A percentile compares a stretch with the other conserved stretches of the same genome.
Evolutionary conservation across 2,113 vertebrate genomes (phyloP).

Genomic region (Sylvietta virens): DNA sequence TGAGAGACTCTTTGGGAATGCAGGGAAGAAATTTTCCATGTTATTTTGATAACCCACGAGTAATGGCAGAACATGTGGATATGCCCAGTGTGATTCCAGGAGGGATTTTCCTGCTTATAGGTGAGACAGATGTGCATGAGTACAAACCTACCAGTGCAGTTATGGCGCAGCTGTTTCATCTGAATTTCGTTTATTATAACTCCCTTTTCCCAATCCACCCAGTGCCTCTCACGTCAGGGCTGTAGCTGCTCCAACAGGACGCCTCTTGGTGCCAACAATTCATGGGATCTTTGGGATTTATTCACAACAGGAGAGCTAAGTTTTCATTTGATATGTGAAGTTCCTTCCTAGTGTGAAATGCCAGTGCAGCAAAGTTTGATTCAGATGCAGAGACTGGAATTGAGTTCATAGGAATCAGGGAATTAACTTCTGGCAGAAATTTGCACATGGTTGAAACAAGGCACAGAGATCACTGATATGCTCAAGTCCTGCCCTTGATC

Average conservation of each 20-base stretch:
- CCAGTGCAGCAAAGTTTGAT: background rate
- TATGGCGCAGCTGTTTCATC: background rate
- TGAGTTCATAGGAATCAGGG: background rate
- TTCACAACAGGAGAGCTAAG: background rate
- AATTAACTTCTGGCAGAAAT: constrained; percentile 4
- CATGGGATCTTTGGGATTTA: background rate
- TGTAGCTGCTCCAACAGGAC: background rate
- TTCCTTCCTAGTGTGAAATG: background rate
- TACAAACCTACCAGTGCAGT: background rate
- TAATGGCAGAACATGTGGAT: background rate
- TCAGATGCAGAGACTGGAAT: background rate
- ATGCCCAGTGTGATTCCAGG: background rate
- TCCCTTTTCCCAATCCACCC: background rate
- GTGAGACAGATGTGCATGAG: background rate
- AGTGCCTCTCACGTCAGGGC: accelerated
- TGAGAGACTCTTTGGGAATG: background rate
- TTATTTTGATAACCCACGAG: background rate
- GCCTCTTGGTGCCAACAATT: background rate
- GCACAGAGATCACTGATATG: background rate
- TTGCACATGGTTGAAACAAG: background rate
- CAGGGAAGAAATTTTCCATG: background rate
- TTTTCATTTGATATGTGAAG: background rate
- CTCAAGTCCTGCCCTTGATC: background rate
- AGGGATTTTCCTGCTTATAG: background rate
- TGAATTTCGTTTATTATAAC: background rate